Evolutionary conservation across 2,888 invertebrate genomes (phyloP).

Genomic region (Archips crataeganus): DNA sequence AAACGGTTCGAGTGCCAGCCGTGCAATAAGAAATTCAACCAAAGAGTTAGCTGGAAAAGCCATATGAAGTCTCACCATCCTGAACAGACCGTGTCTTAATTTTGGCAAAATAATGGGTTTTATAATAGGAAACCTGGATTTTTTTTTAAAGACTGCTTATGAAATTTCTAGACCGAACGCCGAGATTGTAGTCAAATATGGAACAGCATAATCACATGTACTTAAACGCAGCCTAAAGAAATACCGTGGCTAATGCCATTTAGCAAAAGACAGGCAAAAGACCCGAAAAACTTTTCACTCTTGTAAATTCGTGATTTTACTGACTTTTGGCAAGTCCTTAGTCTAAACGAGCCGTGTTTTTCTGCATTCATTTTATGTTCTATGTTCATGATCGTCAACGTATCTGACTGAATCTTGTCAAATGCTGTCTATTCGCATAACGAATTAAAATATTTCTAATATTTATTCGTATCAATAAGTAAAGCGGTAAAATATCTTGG

Average conservation of each 20-base stretch:
- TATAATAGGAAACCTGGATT: not conserved
- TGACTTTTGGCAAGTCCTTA: too few relatives aligned
- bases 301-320: too few relatives aligned
- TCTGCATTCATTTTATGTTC: not conserved
- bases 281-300: too few relatives aligned
- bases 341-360: not conserved
- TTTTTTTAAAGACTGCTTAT: too few relatives aligned
- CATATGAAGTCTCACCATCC: conserved; percentile 75
- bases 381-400: not conserved
- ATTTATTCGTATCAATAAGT: conserved; percentile 1
- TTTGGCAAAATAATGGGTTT: not conserved
- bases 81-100: conserved; percentile 44
- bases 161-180: too few relatives aligned
- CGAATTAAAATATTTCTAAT: not conserved
- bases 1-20: conserved; percentile 65
- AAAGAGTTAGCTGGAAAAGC: conserved; percentile 64
- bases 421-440: not conserved
- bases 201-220: too few relatives aligned
- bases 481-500: not conserved
- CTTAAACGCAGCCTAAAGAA: too few relatives aligned
- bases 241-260: too few relatives aligned
- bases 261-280: too few relatives aligned
- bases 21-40: conserved; percentile 68
- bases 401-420: not conserved
- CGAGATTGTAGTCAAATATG: too few relatives aligned